Evolutionary conservation across 2,888 invertebrate species (phyloP).

Genomic region (Aleiodes leptofemur): DNA sequence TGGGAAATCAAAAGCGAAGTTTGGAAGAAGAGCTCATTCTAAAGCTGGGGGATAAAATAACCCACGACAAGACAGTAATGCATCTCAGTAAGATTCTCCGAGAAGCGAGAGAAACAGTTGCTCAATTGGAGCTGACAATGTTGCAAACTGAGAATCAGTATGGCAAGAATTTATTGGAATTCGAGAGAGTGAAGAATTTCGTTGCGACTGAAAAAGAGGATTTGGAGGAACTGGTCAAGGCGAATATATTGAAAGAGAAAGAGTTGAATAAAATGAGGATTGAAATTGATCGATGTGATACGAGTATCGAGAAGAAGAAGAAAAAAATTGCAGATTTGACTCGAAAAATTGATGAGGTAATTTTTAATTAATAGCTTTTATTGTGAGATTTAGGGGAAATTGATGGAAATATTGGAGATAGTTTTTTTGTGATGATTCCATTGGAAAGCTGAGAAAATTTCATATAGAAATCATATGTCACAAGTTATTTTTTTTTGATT

Average conservation of each 20-base stretch:
- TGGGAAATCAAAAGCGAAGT: slow-evolving; percentile 77
- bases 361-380: slow-evolving; percentile 1
- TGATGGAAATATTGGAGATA: too few relatives aligned
- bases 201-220: slow-evolving; percentile 64
- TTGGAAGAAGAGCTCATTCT: slow-evolving; percentile 82
- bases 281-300: slow-evolving; percentile 76
- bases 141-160: slow-evolving; percentile 79
- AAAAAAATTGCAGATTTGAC: slow-evolving; percentile 76
- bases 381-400: too few relatives aligned
- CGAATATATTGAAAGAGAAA: slow-evolving; percentile 72
- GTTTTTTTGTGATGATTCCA: neutral
- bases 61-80: slow-evolving; percentile 82
- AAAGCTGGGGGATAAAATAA: slow-evolving; percentile 82
- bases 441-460: too few relatives aligned
- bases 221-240: slow-evolving; percentile 71
- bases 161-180: slow-evolving; percentile 78
- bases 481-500: too few relatives aligned
- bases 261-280: slow-evolving; percentile 74
- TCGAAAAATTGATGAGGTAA: slow-evolving; percentile 76
- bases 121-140: slow-evolving; percentile 78
- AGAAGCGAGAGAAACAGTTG: slow-evolving; percentile 75
- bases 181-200: slow-evolving; percentile 76
- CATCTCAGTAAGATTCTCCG: slow-evolving; percentile 76
- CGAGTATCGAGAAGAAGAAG: slow-evolving; percentile 76
- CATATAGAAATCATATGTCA: too few relatives aligned